Base-by-base conservation (phyloP, 2,113 vertebrate genomes). In the Oreochromis tanganicae region DNA sequence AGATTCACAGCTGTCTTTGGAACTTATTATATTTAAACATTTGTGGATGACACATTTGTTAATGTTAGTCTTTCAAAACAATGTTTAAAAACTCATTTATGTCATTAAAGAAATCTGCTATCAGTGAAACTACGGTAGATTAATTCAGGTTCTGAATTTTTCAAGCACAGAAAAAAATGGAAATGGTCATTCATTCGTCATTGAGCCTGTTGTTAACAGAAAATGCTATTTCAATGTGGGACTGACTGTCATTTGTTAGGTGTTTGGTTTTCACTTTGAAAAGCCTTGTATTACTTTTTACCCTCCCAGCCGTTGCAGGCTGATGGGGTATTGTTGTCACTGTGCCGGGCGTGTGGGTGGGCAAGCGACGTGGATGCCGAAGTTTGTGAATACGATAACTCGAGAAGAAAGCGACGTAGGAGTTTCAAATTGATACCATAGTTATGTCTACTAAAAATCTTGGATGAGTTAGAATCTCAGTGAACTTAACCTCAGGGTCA, bases 331-430 rank as follows among this genome's bases (percentile, higher is more conserved):
- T 52, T 52, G 50, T 9, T 0, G 9, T 52, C 50, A 52, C 19
- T 52, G 19, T 54, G 50, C 50, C 1, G 4, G 50, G 9, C 9
- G 9, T 3, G 36, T 3, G 9, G 9, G 19, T 54, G 50, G 50
- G 50, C 0, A 66, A 66, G 61, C 0, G 10, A 38, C 10, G 2
- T 5, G 6, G 32, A 5, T 1, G 4, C 0, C 0, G 10, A 66
- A 36, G 61, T 0, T 36, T 38, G 17, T 32, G 57, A 61, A 17
- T 59, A 14, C 16, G 8, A 59, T 4, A 59, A 59, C 14, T 29
- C 1, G 3, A 57, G 55, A 27, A 14, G 4, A 24, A 57, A 27
- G 55, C 1, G 6, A 57, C 2, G 21, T 57, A 57, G 27, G 27
- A 9, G 14, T 59, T 9, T 61, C 57, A 61, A 10, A 61, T 32